Evolutionary conservation across 2,113 vertebrate species (phyloP), one percentile per base, ranked within the genome.

Genomic region (Oreochromis niloticus): DNA sequence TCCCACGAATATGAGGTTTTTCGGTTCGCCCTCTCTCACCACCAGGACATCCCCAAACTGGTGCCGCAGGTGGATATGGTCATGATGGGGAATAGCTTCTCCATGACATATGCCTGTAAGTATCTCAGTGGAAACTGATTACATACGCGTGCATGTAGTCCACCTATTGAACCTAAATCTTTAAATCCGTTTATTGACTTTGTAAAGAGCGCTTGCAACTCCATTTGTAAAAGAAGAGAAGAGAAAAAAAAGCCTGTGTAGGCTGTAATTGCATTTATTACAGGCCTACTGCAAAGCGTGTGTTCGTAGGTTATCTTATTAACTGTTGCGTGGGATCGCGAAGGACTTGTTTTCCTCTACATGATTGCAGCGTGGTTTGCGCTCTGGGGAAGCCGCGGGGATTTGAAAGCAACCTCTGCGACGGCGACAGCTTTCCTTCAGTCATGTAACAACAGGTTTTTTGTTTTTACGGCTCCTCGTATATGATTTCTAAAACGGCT

Each of bases 1-100:
- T 99, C 98, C 61, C 98, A 99, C 95, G 98, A 99, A 98, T 98
- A 99, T 99, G 98, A 98, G 10, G 98, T 98, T 93, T 99, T 99
- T 93, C 97, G 98, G 81, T 99, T 99, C 95, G 98, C 98, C 1
- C 96, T 99, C 84, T 98, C 98, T 19, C 98, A 99, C 90, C 97
- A 99, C 97, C 98, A 98, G 89, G 98, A 99, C 94, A 98, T 98
- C 95, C 98, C 98, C 50, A 99, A 99, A 96, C 97, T 99, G 96
- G 97, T 99, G 93, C 98, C 98, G 94, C 98, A 99, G 96, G 98
- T 99, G 95, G 98, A 99, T 95, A 98, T 99, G 98, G 98, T 99
- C 97, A 98, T 98, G 95, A 97, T 98, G 95, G 98, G 98, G 1
- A 98, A 99, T 93, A 99, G 98, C 95, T 99, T 99, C 95, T 99